Conservation (phyloP, 1,140 invertebrate species). For the Magallana gigas region DNA sequence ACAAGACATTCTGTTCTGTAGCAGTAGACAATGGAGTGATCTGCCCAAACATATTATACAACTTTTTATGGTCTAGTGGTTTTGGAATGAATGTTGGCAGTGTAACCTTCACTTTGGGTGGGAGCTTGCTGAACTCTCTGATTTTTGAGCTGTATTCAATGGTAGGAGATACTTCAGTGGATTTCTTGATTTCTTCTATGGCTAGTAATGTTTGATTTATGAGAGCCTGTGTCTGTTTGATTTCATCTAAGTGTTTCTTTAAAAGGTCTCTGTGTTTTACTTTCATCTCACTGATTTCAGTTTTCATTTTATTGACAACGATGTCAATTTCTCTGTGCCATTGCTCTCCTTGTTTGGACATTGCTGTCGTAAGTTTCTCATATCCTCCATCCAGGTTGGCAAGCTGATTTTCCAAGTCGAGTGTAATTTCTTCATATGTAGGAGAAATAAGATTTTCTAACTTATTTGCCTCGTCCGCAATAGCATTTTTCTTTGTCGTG, state of each 20-base stretch:
- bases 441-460: neutral
- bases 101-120: no score
- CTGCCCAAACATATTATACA: neutral
- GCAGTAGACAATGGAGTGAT: neutral
- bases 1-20: neutral
- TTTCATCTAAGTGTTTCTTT: neutral
- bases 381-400: no score
- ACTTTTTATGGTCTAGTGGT: neutral
- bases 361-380: neutral
- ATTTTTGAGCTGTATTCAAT: neutral
- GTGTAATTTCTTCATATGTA: no score
- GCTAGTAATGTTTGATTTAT: neutral
- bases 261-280: neutral
- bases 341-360: neutral
- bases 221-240: neutral
- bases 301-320: neutral
- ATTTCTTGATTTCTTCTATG: neutral
- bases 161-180: neutral
- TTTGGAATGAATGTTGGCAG: neutral
- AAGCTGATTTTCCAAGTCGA: no score
- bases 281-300: neutral
- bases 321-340: neutral
- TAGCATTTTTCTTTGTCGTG: neutral
- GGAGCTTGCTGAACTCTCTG: neutral
- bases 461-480: neutral